Conservation (phyloP, 1,140 invertebrate species). For the Batillaria attramentaria region DNA sequence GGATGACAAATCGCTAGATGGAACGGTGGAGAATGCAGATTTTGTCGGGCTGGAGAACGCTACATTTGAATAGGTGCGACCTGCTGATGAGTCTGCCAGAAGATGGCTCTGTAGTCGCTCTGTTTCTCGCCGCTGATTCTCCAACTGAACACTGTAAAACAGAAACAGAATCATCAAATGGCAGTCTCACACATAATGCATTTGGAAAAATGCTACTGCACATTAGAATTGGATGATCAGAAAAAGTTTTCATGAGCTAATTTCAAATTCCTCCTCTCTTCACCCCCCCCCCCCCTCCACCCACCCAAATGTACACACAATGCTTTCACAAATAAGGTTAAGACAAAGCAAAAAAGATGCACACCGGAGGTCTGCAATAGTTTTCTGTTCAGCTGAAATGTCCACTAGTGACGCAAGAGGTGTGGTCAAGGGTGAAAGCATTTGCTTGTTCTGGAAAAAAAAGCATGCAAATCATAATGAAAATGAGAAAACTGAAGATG, state of each 20-base stretch:
- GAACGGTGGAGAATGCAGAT: constrained; percentile 59
- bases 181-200: background rate
- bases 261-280: background rate
- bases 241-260: background rate
- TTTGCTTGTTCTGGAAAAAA: constrained; percentile 22
- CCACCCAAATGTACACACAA: background rate
- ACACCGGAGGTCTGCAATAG: constrained; percentile 61
- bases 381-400: constrained; percentile 57
- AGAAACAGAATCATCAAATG: no score
- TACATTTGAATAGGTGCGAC: background rate
- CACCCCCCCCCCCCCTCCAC: background rate
- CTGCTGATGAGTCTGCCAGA: constrained; percentile 42
- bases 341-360: background rate
- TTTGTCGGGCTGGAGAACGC: constrained; percentile 49
- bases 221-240: background rate
- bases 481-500: background rate
- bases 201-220: no score
- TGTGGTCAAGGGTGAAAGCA: background rate
- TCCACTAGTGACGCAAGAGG: constrained; percentile 55
- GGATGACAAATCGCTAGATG: constrained; percentile 50
- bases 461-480: background rate
- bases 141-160: constrained; percentile 57
- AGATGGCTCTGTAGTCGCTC: constrained; percentile 59
- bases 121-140: constrained; percentile 61
- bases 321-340: background rate